Evolutionary conservation across 2,888 invertebrate genomes (phyloP).

Genomic region (Sisyra nigra): DNA sequence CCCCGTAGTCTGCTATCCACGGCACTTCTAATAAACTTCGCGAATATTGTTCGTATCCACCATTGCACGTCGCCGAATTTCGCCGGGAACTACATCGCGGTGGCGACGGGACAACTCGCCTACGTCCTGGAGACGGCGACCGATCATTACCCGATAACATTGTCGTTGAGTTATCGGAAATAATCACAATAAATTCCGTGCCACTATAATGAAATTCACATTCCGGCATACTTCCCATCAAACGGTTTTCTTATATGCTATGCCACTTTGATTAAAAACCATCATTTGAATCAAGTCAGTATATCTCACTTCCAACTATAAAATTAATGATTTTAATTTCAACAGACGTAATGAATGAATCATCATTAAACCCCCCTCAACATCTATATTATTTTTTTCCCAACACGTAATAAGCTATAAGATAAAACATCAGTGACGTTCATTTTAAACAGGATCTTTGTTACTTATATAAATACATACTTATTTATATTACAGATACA

Average conservation of each 20-base stretch:
- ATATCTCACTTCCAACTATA: too few relatives aligned
- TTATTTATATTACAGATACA: too few relatives aligned
- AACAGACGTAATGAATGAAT: too few relatives aligned
- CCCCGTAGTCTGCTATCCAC: constrained; percentile 63
- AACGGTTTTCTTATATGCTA: not conserved
- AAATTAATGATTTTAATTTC: too few relatives aligned
- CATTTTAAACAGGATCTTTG: too few relatives aligned
- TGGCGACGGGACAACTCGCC: constrained; percentile 8
- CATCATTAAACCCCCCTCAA: too few relatives aligned
- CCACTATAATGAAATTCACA: too few relatives aligned
- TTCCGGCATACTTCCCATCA: not conserved
- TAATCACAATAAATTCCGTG: not conserved
- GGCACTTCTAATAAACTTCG: constrained; percentile 62
- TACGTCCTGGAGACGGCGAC: constrained; percentile 15
- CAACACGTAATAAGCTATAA: too few relatives aligned
- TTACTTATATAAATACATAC: too few relatives aligned
- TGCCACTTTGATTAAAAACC: not conserved
- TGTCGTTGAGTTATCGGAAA: not conserved
- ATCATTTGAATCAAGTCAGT: not conserved
- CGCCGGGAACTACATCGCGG: constrained; percentile 14
- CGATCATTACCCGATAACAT: not conserved
- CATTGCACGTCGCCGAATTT: constrained; percentile 17
- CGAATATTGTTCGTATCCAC: constrained; percentile 64
- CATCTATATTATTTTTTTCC: too few relatives aligned
- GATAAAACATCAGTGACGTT: too few relatives aligned